A percentile compares a stretch with the other conserved stretches of the same genome.
phyloP scores from a whole-genome alignment of 2,888 invertebrate species.

The Diaprepes abbreviatus region DNA sequence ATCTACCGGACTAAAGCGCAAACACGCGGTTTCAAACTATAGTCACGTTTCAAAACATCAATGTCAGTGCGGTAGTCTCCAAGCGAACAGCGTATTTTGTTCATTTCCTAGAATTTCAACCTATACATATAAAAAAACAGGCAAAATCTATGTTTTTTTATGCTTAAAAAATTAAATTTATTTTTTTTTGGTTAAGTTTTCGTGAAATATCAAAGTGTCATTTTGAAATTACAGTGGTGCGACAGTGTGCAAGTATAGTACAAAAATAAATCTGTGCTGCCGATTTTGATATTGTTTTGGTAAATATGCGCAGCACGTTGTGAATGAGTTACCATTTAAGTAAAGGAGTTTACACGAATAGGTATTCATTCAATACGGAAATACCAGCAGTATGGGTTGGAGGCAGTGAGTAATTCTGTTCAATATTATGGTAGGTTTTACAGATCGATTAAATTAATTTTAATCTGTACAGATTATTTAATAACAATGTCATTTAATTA shows the following conservation, averaged over 20 bases:
- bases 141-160: background rate
- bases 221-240: slow-evolving; percentile 4
- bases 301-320: slow-evolving; percentile 30
- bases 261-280: slow-evolving; percentile 14
- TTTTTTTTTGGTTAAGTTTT: background rate
- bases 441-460: no score
- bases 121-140: background rate
- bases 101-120: slow-evolving; percentile 8
- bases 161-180: background rate
- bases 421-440: slow-evolving; percentile 1
- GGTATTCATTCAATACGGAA: background rate
- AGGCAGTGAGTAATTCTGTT: slow-evolving; percentile 27
- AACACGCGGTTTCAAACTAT: slow-evolving; percentile 30
- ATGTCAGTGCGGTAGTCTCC: slow-evolving; percentile 44
- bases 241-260: background rate
- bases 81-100: slow-evolving; percentile 29
- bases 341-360: background rate
- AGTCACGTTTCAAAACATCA: slow-evolving; percentile 47
- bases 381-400: slow-evolving; percentile 1
- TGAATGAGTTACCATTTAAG: slow-evolving; percentile 16
- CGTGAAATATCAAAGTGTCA: background rate
- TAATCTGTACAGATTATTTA: no score
- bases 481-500: no score
- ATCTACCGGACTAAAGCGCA: slow-evolving; percentile 38
- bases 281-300: background rate